phyloP scores from a whole-genome alignment of 2,797 vertebrate genomes.

The Petrocephalus schoutedeni region DNA sequence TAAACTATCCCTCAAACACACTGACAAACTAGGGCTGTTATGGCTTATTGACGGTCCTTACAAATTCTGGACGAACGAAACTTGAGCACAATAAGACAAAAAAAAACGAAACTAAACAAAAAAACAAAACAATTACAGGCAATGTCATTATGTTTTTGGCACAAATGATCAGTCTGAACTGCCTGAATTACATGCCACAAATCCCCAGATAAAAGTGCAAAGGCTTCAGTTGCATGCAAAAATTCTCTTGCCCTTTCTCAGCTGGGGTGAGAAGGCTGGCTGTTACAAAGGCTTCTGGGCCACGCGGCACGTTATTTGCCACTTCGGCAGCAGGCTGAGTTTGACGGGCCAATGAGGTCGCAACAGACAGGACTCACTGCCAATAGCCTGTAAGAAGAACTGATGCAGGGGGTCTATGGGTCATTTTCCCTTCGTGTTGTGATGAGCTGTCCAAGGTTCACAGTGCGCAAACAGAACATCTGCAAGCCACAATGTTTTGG shows the following conservation, averaged over 20 bases:
- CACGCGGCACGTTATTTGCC: not conserved
- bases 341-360: not conserved
- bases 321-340: not conserved
- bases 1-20: constrained; percentile 25
- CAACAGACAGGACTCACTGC: not conserved
- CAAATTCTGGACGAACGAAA: constrained; percentile 2
- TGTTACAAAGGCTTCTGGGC: not conserved
- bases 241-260: constrained; percentile 12
- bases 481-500: not conserved
- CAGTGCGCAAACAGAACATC: not conserved
- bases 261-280: constrained; percentile 1
- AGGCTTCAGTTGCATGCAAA: not conserved
- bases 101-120: not conserved
- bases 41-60: constrained; percentile 11
- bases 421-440: not conserved
- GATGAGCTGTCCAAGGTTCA: not conserved
- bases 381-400: not conserved
- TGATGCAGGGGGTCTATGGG: not conserved
- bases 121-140: not conserved
- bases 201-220: not conserved
- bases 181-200: not conserved
- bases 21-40: constrained; percentile 21
- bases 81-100: not conserved
- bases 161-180: not conserved
- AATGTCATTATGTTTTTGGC: not conserved